A percentile compares a stretch with the other conserved stretches of the same genome.
These are phyloP conservation scores for Platycheirus albimanus DNA, from an alignment of 2,888 invertebrate species.

Conservation along the genomic window DNA sequence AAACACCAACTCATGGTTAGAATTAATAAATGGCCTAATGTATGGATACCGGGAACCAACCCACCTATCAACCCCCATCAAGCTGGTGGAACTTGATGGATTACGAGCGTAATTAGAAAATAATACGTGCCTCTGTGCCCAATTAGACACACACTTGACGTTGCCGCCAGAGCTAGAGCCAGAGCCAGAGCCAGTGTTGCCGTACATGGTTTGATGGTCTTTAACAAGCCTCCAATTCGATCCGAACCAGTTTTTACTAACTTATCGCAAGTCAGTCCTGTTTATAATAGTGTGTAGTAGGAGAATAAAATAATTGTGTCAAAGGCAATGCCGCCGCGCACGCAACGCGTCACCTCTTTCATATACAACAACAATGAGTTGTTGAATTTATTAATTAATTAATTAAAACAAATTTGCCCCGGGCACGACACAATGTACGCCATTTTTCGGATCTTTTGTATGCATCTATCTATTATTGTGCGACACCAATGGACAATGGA, in stretches of 20 bases:
- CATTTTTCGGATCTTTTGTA: slow-evolving; percentile 67
- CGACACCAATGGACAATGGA: slow-evolving; percentile 7
- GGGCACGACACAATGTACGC: slow-evolving; percentile 68
- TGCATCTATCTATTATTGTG: too few species aligned
- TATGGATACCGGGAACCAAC: slow-evolving; percentile 60
- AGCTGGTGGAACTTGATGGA: slow-evolving; percentile 57
- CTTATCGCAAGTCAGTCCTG: slow-evolving; percentile 3
- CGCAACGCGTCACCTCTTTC: slow-evolving; percentile 56
- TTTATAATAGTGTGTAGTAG: too few species aligned
- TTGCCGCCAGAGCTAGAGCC: slow-evolving; percentile 51
- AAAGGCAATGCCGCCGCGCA: slow-evolving; percentile 48
- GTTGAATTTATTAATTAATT: slow-evolving; percentile 71
- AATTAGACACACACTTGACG: slow-evolving; percentile 68
- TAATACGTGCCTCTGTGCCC: slow-evolving; percentile 62
- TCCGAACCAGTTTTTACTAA: slow-evolving; percentile 25
- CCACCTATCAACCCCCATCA: slow-evolving; percentile 71
- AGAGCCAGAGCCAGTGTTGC: too few species aligned
- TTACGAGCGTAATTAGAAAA: slow-evolving; percentile 69
- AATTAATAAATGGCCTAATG: slow-evolving; percentile 59
- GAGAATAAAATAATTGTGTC: slow-evolving; percentile 30
- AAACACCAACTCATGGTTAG: slow-evolving; percentile 21
- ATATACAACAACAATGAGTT: slow-evolving; percentile 62
- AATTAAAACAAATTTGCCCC: slow-evolving; percentile 61
- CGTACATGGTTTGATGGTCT: neutral
- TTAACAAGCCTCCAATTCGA: slow-evolving; percentile 43